Conservation (phyloP, 1,140 invertebrate genomes). For the Saccostrea echinata region DNA sequence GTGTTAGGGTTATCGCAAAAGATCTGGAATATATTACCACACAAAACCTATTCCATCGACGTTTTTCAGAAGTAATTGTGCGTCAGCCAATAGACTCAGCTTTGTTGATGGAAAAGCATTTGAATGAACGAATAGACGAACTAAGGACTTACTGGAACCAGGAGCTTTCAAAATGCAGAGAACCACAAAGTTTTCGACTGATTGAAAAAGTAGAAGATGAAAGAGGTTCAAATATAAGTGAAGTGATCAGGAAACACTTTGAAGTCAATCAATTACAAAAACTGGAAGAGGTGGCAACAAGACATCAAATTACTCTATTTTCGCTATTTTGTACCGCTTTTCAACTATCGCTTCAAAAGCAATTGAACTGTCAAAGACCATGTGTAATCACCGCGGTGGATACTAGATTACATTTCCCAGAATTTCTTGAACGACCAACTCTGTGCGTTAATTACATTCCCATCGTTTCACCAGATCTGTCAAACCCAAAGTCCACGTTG, state of each 20-base stretch:
- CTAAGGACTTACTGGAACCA: background rate
- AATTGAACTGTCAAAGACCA: background rate
- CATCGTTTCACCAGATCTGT: background rate
- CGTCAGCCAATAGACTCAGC: background rate
- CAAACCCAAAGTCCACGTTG: background rate
- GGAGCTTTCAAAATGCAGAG: background rate
- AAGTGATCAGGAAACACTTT: background rate
- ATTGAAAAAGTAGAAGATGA: background rate
- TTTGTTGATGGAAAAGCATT: background rate
- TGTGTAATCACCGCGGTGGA: background rate
- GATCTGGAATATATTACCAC: background rate
- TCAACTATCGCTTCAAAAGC: background rate
- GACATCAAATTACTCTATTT: background rate
- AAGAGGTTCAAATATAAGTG: background rate
- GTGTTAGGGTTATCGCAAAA: background rate
- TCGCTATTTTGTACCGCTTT: background rate
- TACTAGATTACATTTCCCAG: background rate
- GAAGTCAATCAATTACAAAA: background rate
- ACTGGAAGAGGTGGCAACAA: background rate
- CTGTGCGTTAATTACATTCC: constrained; percentile 1
- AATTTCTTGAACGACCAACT: background rate
- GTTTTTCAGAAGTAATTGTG: background rate
- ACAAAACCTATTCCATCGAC: background rate
- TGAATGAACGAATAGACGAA: background rate
- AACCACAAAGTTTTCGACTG: background rate